These are phyloP conservation scores for Manis pentadactyla DNA, from an alignment of 2,797 vertebrate genomes.

Conservation along the genomic window DNA sequence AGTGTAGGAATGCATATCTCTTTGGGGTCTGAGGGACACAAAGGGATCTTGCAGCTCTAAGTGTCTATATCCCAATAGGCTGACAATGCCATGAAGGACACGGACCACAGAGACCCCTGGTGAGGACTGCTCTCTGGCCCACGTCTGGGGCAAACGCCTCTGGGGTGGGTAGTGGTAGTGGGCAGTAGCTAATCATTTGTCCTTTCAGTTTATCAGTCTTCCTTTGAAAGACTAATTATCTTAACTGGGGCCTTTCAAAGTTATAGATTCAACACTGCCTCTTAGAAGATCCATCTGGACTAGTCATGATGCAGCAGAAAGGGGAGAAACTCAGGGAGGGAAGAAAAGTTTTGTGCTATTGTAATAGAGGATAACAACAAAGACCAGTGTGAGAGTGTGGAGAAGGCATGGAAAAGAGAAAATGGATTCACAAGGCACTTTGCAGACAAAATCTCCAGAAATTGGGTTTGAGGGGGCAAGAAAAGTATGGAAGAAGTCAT, in stretches of 20 bases:
- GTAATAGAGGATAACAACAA: neutral
- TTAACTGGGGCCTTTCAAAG: neutral
- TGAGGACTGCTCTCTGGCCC: neutral
- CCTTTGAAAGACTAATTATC: neutral
- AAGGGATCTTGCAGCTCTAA: neutral
- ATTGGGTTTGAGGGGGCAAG: neutral
- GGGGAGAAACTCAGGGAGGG: neutral
- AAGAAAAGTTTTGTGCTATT: neutral
- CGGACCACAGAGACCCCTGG: neutral
- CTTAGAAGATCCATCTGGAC: neutral
- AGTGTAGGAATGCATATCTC: neutral
- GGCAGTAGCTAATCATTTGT: neutral
- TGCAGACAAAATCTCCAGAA: neutral
- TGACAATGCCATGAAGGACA: neutral
- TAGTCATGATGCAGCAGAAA: neutral
- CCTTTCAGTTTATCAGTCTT: neutral
- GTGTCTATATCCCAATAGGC: neutral
- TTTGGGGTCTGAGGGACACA: neutral
- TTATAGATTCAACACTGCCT: neutral
- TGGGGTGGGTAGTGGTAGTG: neutral
- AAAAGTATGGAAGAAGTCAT: neutral
- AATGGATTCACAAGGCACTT: neutral
- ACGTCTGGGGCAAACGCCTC: neutral
- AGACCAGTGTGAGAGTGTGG: neutral
- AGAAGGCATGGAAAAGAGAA: neutral